phyloP scores from a whole-genome alignment of 2,888 invertebrate genomes.

The Neoascia interrupta region DNA sequence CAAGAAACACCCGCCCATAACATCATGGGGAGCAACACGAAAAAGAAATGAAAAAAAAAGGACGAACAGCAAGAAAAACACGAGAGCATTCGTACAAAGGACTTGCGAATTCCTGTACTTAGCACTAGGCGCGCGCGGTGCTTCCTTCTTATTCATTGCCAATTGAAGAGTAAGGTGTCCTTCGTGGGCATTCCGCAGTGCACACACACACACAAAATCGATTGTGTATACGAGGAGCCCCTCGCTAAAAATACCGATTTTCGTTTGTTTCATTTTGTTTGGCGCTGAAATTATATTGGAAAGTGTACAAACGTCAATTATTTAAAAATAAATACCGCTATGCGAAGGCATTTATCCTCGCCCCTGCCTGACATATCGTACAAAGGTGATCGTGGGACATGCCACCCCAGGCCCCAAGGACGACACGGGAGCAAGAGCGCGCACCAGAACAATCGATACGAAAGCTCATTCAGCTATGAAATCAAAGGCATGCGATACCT shows the following conservation, averaged over 20 bases:
- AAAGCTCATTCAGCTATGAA: constrained; percentile 63
- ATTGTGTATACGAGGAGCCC: constrained; percentile 21
- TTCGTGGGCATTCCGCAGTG: constrained; percentile 21
- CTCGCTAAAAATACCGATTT: constrained; percentile 31
- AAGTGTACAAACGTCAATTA: constrained; percentile 59
- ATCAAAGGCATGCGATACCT: constrained; percentile 61
- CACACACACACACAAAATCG: constrained; percentile 38
- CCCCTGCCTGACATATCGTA: not conserved
- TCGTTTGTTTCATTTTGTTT: constrained; percentile 47
- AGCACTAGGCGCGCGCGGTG: not conserved
- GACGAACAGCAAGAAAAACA: not conserved
- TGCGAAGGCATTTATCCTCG: constrained; percentile 23
- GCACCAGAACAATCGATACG: constrained; percentile 50
- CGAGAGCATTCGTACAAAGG: constrained; percentile 10
- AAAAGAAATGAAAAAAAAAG: not conserved
- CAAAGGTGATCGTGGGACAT: constrained; percentile 28
- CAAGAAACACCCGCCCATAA: constrained; percentile 27
- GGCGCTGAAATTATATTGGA: constrained; percentile 31
- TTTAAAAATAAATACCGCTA: constrained; percentile 64
- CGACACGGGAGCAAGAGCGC: not conserved
- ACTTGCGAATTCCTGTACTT: constrained; percentile 4
- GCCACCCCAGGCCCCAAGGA: constrained; percentile 10
- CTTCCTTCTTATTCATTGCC: constrained; percentile 23
- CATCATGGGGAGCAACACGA: not conserved
- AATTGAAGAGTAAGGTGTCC: constrained; percentile 19